Base-by-base conservation (phyloP, 2,797 vertebrate genomes). In the Alectoris magna region DNA sequence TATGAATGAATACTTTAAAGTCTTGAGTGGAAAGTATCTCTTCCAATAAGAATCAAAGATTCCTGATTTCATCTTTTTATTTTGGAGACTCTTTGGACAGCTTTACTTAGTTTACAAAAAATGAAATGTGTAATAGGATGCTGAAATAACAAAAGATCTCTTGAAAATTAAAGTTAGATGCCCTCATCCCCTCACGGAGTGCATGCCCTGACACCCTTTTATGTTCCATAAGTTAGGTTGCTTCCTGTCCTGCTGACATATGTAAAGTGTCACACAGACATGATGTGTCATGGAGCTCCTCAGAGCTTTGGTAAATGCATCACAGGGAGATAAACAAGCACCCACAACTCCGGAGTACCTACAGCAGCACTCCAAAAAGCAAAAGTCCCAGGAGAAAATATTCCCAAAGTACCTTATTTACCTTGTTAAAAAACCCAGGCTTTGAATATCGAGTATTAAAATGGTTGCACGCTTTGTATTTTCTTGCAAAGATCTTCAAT, bases 21-120 rank as follows among this genome's bases (percentile, higher is more conserved):
- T 85, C 82, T 91, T 67, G 59, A 72, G 67, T 3, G 2, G 75
- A 87, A 94, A 88, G 39, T 78, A 24, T 56, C 79, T 89, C 85
- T 92, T 95, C 21, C 69, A 49, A 39, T 31, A 77, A 66, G 67
- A 93, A 78, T 93, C 92, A 85, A 92, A 92, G 82, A 75, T 87
- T 49, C 88, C 91, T 77, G 76, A 48, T 6, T 68, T 85, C 31
- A 5, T 51, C 2, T 43, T 7, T 34, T 53, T 29, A 31, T 55
- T 27, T 27, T 34, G 23, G 16, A 49, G 38, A 14, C n/a, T 78
- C 26, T 69, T 86, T 74, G 69, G 66, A 58, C n/a, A 63, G 55
- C 66, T 84, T 4, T 79, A 55, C 34, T 29, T 79, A 22, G 27
- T 24, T 38, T 22, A 43, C 34, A 71, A 78, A 88, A 68, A 17